phyloP scores from a whole-genome alignment of 2,113 vertebrate genomes.

The Dasyprocta punctata region DNA sequence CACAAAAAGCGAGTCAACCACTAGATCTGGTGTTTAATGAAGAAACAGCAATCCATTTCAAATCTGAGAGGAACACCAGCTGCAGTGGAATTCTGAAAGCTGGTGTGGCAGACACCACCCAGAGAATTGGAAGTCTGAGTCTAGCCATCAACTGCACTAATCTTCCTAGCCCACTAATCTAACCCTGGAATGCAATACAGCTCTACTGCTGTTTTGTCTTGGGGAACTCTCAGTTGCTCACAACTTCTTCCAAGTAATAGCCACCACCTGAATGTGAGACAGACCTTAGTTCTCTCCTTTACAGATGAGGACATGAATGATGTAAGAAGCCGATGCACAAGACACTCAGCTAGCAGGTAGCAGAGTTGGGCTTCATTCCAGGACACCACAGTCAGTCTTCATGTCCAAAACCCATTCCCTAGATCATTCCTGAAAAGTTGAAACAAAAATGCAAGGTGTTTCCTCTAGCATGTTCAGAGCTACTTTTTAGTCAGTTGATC shows the following conservation, averaged over 20 bases:
- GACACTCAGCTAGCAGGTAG: rapidly evolving
- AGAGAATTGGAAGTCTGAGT: background rate
- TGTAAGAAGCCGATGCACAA: background rate
- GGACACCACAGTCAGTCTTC: background rate
- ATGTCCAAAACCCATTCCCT: background rate
- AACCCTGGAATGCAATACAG: background rate
- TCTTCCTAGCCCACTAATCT: background rate
- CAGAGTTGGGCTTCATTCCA: rapidly evolving
- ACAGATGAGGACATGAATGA: background rate
- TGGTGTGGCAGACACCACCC: rapidly evolving
- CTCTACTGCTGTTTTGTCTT: background rate
- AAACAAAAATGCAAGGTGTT: background rate
- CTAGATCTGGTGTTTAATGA: background rate
- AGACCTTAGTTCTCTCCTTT: background rate
- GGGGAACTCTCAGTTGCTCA: background rate
- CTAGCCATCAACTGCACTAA: rapidly evolving
- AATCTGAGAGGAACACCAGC: background rate
- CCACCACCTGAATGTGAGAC: background rate
- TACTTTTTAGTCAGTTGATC: background rate
- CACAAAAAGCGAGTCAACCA: background rate
- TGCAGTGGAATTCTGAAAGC: background rate
- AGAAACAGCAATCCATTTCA: background rate
- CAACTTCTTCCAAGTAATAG: background rate
- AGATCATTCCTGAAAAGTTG: background rate
- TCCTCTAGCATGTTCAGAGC: background rate